Evolutionary conservation across 1,140 invertebrate genomes (phyloP), one percentile per base, ranked within the genome.

Genomic region (Drosophila elegans): DNA sequence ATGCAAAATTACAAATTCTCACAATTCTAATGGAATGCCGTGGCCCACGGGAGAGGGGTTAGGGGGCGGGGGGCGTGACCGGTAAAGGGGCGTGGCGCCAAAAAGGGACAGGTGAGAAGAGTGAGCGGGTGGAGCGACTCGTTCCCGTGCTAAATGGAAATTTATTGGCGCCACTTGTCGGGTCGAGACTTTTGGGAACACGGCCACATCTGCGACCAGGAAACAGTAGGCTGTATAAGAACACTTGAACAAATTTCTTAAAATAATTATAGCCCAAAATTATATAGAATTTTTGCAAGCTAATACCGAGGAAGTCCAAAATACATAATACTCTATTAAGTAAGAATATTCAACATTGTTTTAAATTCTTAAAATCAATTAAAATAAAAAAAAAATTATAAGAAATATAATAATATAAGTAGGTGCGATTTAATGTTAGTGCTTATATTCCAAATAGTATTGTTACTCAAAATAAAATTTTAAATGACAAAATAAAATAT

Each of bases 1-100:
- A 91, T 91, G 89, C 89, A 91, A 91, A 91, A 91, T 91, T 91
- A 91, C 89, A 91, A 91, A 91, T 91, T 89, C 89, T 89, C 89
- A 80, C 89, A 89, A 89, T 91, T 91, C 80, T 91, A 91, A 91
- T 91, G 88, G 88, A 90, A 85, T 83, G 77, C 63, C 64, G n/a
- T 61, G 69, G 54, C 42, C 63, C 34, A 21, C 36, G 38, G 42
- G 7, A 16, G n/a, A 32, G 10, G 36, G 11, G 13, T 29, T 36
- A 34, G 16, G 46, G 39, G 48, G 13, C n/a, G 36, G 11, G 13
- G 36, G 36, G 41, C 27, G 39, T 45, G 48, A 12, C n/a, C 29
- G n/a, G 29, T 34, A 51, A 12, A 1, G 21, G 13, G 9, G 39
- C 27, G 25, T 21, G 16, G 16, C 16, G 32, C 11, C 39, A n/a